Evolutionary conservation across 2,113 vertebrate genomes (phyloP).

Genomic region (Psittacara wagleri): DNA sequence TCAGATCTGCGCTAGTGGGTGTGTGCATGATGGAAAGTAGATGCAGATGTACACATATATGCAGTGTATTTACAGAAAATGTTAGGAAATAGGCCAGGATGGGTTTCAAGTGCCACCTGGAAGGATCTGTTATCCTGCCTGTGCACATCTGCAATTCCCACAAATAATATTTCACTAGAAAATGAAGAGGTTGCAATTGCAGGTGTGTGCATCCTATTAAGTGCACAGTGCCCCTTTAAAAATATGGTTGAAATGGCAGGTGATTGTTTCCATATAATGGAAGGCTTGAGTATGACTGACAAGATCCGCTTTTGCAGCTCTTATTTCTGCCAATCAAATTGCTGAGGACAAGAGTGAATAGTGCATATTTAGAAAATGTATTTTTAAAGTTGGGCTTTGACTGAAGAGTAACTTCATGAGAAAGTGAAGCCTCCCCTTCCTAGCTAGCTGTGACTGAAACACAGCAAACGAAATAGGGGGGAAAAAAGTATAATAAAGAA

Average conservation of each 20-base stretch:
- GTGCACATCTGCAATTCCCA: neutral
- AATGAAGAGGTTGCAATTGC: neutral
- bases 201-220: neutral
- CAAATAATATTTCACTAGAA: neutral
- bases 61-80: neutral
- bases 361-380: slow-evolving; percentile 57
- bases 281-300: slow-evolving; percentile 34
- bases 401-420: slow-evolving; percentile 15
- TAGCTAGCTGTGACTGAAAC: neutral
- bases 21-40: neutral
- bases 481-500: neutral
- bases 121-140: neutral
- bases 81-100: neutral
- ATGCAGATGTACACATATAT: neutral
- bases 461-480: neutral
- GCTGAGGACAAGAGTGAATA: slow-evolving; percentile 21
- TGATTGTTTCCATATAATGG: slow-evolving; percentile 22
- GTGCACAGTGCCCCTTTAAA: neutral
- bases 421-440: slow-evolving; percentile 15
- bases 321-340: slow-evolving; percentile 41
- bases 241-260: neutral
- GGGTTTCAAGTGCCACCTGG: neutral
- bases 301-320: slow-evolving; percentile 21
- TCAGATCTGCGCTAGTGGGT: neutral
- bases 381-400: slow-evolving; percentile 44